Conservation (phyloP, 30 jellyfish, hydroid and myxozoan species). For the Aurelia aurita region DNA sequence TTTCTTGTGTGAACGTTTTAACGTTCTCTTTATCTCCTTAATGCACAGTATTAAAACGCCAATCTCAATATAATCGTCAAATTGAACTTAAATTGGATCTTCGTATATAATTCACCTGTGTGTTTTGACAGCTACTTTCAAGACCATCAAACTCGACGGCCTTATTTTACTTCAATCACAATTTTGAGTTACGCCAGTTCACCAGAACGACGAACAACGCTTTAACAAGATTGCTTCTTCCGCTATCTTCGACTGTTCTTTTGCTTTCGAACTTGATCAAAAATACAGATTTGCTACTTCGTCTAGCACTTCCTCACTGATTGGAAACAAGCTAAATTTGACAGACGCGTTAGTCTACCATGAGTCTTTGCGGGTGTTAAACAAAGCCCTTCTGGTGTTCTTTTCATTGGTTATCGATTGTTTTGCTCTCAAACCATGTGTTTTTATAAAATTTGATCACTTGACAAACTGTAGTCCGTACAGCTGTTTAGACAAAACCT, state of each 20-base stretch:
- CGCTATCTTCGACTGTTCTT: background rate
- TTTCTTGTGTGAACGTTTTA: too few relatives aligned
- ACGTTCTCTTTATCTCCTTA: too few relatives aligned
- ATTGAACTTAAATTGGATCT: background rate
- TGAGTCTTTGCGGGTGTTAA: conserved; percentile 52
- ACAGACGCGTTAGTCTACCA: conserved; percentile 18
- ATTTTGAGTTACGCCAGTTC: too few relatives aligned
- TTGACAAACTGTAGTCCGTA: conserved; percentile 55
- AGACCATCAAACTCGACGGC: too few relatives aligned
- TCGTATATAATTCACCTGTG: background rate
- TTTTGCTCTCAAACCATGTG: conserved; percentile 57
- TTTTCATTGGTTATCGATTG: conserved; percentile 32
- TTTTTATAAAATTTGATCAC: conserved; percentile 53
- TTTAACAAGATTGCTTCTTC: background rate
- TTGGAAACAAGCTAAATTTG: background rate
- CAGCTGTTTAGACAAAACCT: conserved; percentile 67
- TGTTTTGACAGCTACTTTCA: too few relatives aligned
- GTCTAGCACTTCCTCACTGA: background rate
- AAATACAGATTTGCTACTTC: background rate
- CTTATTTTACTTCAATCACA: too few relatives aligned
- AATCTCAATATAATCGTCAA: background rate
- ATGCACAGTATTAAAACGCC: too few relatives aligned
- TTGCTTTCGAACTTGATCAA: background rate
- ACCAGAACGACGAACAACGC: too few relatives aligned
- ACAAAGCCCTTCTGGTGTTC: conserved; percentile 75